phyloP scores from a whole-genome alignment of 1,140 invertebrate species.

The Calliphora vicina region DNA sequence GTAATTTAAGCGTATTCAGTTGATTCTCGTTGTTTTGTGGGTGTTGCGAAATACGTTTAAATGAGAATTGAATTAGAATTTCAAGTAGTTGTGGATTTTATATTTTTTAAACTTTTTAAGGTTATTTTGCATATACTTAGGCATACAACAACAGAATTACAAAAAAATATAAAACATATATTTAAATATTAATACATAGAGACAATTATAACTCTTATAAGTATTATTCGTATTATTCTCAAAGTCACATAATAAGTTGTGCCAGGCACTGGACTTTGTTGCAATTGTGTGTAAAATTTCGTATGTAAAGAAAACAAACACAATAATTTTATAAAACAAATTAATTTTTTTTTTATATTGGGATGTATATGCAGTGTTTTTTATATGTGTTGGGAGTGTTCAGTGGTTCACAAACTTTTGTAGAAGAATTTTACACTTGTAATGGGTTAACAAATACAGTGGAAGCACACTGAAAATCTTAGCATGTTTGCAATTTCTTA shows the following conservation, averaged over 20 bases:
- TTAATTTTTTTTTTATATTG: too few relatives aligned
- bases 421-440: too few relatives aligned
- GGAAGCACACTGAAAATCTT: too few relatives aligned
- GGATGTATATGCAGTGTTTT: too few relatives aligned
- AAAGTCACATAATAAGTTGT: not conserved
- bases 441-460: too few relatives aligned
- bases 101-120: not conserved
- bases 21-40: not conserved
- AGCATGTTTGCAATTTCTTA: too few relatives aligned
- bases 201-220: not conserved
- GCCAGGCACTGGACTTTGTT: too few relatives aligned
- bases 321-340: too few relatives aligned
- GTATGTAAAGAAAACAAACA: too few relatives aligned
- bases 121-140: not conserved
- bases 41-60: slow-evolving; percentile 27
- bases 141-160: not conserved
- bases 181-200: not conserved
- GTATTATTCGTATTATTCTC: not conserved
- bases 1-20: not conserved
- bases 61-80: slow-evolving; percentile 30
- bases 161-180: not conserved
- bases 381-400: too few relatives aligned
- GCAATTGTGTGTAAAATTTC: too few relatives aligned
- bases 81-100: slow-evolving; percentile 33
- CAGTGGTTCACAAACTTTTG: too few relatives aligned